A percentile compares a stretch with the other conserved stretches of the same genome.
phyloP scores from a whole-genome alignment of 2,888 invertebrate genomes.

The Euzophera pinguis region DNA sequence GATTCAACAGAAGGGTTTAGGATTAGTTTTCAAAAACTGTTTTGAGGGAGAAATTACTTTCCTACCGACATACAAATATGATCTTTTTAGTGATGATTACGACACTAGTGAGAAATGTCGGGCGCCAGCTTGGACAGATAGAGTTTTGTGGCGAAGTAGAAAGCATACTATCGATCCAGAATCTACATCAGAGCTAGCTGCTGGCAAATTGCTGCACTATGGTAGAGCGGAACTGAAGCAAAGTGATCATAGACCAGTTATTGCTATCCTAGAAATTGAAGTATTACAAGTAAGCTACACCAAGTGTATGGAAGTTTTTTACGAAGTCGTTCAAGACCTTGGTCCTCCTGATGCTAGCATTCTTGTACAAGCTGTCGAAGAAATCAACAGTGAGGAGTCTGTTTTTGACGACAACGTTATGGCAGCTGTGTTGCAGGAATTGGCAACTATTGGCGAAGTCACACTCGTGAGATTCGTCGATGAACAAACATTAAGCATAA shows the following conservation, averaged over 20 bases:
- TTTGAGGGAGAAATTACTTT: conserved; percentile 95
- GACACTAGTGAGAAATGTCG: conserved; percentile 99
- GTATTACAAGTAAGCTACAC: conserved; percentile 88
- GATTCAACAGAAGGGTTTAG: conserved; percentile 87
- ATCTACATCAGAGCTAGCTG: conserved; percentile 82
- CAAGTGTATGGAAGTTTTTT: conserved; percentile 88
- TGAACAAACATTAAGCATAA: conserved; percentile 90
- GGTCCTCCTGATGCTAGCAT: conserved; percentile 98
- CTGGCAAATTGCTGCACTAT: conserved; percentile 92
- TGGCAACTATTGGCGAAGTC: conserved; percentile 92
- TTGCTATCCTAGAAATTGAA: conserved; percentile 93
- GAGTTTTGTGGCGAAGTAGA: conserved; percentile 95
- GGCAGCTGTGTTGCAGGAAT: conserved; percentile 87
- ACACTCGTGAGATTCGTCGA: conserved; percentile 94
- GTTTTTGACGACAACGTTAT: conserved; percentile 91
- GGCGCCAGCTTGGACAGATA: conserved; percentile 99
- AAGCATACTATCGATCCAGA: conserved; percentile 86
- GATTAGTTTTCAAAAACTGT: conserved; percentile 94
- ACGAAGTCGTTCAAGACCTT: conserved; percentile 89
- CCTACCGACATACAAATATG: conserved; percentile 99
- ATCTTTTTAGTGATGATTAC: conserved; percentile 98
- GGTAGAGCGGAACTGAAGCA: conserved; percentile 97
- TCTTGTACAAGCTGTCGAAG: conserved; percentile 81
- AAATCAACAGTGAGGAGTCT: conserved; percentile 69
- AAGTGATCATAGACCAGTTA: conserved; percentile 98